Percentiles rank a stretch among this genome's conserved stretches.
These are phyloP conservation scores for Pseudococcus jackbeardsleyi DNA, from an alignment of 2,888 invertebrate genomes.

Conservation along the genomic window DNA sequence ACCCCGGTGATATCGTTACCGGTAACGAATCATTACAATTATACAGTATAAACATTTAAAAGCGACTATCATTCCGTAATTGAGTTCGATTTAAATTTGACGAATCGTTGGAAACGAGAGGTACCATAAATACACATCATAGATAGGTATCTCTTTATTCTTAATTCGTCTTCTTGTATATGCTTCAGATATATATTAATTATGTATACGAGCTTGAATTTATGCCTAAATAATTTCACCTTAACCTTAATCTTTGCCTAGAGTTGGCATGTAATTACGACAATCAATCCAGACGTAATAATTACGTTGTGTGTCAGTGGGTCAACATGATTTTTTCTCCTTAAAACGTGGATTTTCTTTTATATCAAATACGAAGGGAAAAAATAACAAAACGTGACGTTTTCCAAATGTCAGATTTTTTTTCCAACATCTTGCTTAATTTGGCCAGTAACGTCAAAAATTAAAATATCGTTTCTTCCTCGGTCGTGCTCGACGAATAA, in stretches of 20 bases:
- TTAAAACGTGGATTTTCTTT: background rate
- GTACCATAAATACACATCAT: background rate
- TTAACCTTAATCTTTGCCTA: conserved; percentile 35
- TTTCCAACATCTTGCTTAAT: background rate
- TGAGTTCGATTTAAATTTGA: background rate
- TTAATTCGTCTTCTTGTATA: background rate
- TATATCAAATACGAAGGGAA: background rate
- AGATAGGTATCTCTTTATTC: background rate
- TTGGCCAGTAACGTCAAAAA: background rate
- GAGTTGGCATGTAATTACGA: background rate
- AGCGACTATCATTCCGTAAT: background rate
- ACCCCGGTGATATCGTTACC: background rate
- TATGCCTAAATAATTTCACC: conserved; percentile 7
- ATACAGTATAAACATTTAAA: background rate
- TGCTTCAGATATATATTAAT: background rate
- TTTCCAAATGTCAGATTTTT: background rate
- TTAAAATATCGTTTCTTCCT: background rate
- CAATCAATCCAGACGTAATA: conserved; percentile 27
- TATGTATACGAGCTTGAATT: background rate
- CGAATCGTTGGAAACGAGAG: background rate
- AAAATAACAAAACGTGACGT: conserved; percentile 20
- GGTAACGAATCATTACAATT: background rate
- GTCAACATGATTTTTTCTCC: background rate
- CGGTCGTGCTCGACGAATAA: background rate
- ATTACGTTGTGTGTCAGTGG: conserved; percentile 42